Base-by-base conservation (phyloP, 2,888 invertebrate species). In the Blastobasis lacticolella region DNA sequence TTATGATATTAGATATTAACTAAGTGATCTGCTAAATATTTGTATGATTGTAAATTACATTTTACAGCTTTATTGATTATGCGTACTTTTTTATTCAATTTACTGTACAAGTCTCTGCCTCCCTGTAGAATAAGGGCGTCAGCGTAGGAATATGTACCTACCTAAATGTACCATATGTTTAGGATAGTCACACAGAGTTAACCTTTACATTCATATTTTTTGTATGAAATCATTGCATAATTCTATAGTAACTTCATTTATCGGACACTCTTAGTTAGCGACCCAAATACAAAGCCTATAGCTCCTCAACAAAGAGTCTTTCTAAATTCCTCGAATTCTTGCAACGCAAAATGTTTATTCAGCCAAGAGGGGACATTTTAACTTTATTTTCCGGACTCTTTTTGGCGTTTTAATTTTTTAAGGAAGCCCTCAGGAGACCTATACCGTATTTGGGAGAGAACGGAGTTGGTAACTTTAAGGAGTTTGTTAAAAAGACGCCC, bases 291-390 rank as follows among this genome's bases (percentile, higher is more conserved):
- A 8, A 54, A 72, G 66, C 64, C 61, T 61, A 76, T 75, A 71
- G 76, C 74, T 76, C 75, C 42, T 10, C 23, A 23, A 23, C 23
- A 23, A 42, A 42, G 42, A n/a, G n/a, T 63, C 67, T 66, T 66
- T 66, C 67, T 66, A 67, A 65, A 71, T 73, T 74, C 73, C 68
- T 70, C 68, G 73, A 78, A 71, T 42, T 10, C 1, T 42, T 42
- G 69, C 74, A 71, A 77, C 78, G 79, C 85, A 81, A 82, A 85
- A 85, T 86, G 85, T 87, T 85, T 85, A 86, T 78, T 78, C 67
- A 72, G 62, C 64, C 69, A 70, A 71, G 76, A 75, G 77, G 78
- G 78, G 79, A 82, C 78, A 78, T 77, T 78, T 68, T 67, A 75
- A 78, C 76, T 80, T 78, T 77, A 79, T 76, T 82, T 82, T 82